These are phyloP conservation scores for Notarius quadriscutis DNA, from an alignment of 2,113 vertebrate species.

Conservation along the genomic window DNA sequence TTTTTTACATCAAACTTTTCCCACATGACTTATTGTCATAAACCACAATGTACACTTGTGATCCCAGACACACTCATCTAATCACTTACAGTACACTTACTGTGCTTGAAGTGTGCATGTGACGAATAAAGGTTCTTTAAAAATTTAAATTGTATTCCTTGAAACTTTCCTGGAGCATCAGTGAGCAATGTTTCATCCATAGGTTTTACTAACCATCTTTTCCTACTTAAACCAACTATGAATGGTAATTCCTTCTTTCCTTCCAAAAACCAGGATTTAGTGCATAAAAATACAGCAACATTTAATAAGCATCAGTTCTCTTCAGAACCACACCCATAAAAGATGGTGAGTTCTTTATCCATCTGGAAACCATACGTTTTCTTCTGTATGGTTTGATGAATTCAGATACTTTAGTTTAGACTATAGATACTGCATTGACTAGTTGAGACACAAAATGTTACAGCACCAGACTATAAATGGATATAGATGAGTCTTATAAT, in stretches of 20 bases:
- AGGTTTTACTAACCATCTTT: not conserved
- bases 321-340: not conserved
- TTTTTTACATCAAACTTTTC: slow-evolving; percentile 5
- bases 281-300: slow-evolving; percentile 6
- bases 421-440: not conserved
- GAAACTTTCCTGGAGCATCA: not conserved
- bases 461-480: slow-evolving; percentile 25
- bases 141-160: too few species aligned
- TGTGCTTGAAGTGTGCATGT: too few species aligned
- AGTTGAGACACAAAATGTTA: slow-evolving; percentile 13
- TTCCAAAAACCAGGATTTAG: slow-evolving; percentile 3
- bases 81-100: not conserved
- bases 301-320: slow-evolving; percentile 10
- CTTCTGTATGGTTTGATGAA: slow-evolving; percentile 5
- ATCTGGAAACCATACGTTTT: not conserved
- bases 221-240: not conserved
- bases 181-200: not conserved
- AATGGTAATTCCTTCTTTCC: not conserved
- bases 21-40: not conserved
- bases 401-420: not conserved
- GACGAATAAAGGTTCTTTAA: too few species aligned
- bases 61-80: not conserved
- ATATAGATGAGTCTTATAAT: not conserved
- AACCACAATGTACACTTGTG: not conserved
- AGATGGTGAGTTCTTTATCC: not conserved